Percentiles rank a stretch among this genome's conserved stretches.
Evolutionary conservation across 2,888 invertebrate species (phyloP).

Genomic region (Patella ulyssiponensis): DNA sequence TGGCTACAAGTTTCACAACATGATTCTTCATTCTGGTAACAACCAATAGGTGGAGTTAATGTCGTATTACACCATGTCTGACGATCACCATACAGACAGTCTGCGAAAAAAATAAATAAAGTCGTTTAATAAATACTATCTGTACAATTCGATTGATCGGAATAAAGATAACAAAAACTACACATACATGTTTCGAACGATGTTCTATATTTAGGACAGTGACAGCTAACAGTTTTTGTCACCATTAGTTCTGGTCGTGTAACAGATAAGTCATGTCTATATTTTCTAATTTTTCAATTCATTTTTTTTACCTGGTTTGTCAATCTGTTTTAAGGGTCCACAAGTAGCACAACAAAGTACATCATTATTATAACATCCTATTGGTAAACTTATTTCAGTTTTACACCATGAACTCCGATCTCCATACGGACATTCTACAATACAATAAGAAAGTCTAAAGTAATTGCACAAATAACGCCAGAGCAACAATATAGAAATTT

Average conservation of each 20-base stretch:
- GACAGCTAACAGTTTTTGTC: too few relatives aligned
- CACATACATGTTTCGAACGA: too few relatives aligned
- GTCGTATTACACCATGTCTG: conserved; percentile 32
- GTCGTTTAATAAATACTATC: conserved; percentile 13
- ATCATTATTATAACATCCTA: conserved; percentile 39
- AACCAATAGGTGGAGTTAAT: conserved; percentile 34
- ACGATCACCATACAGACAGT: conserved; percentile 36
- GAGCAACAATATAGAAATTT: too few relatives aligned
- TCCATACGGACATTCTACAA: conserved; percentile 50
- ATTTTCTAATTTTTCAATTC: too few relatives aligned
- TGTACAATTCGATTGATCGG: too few relatives aligned
- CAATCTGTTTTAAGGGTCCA: conserved; percentile 19
- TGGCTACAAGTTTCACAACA: conserved; percentile 35
- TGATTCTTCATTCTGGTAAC: conserved; percentile 35
- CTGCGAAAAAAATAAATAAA: neutral
- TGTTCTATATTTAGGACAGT: too few relatives aligned
- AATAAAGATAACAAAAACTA: too few relatives aligned
- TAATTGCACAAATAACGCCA: too few relatives aligned
- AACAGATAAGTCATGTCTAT: too few relatives aligned
- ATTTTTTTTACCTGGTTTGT: conserved; percentile 25
- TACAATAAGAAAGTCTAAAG: neutral
- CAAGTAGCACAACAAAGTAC: conserved; percentile 38
- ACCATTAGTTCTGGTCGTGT: too few relatives aligned
- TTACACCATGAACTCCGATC: conserved; percentile 46
- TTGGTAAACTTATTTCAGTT: conserved; percentile 28